Conservation (phyloP, 2,888 invertebrate species). For the Ptilodon capucinus region DNA sequence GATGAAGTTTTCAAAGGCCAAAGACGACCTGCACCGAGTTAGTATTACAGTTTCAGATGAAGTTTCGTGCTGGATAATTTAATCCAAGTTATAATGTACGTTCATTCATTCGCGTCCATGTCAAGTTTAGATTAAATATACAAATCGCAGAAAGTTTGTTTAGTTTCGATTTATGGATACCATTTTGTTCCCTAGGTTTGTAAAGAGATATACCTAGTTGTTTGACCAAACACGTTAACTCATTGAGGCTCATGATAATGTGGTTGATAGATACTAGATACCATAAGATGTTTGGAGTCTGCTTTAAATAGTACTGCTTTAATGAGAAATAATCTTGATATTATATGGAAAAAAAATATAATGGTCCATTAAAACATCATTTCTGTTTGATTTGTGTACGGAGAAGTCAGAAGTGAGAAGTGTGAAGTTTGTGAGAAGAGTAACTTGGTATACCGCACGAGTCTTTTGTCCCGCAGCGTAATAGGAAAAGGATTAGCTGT, state of each 20-base stretch:
- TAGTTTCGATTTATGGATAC: too few relatives aligned
- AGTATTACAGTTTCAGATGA: not conserved
- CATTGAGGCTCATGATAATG: too few relatives aligned
- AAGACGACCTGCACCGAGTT: not conserved
- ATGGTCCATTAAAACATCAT: not conserved
- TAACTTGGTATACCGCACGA: not conserved
- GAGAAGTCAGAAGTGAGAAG: not conserved
- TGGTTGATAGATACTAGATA: too few relatives aligned
- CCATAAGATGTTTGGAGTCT: too few relatives aligned
- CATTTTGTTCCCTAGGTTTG: too few relatives aligned
- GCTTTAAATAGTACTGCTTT: too few relatives aligned
- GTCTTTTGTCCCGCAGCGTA: constrained; percentile 5
- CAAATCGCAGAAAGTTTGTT: too few relatives aligned
- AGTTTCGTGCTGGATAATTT: not conserved
- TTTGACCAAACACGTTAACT: too few relatives aligned
- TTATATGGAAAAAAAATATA: not conserved
- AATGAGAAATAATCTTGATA: too few relatives aligned
- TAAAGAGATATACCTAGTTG: too few relatives aligned
- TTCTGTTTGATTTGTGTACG: not conserved
- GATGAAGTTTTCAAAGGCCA: not conserved
- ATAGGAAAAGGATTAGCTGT: constrained; percentile 14
- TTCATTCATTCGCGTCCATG: too few relatives aligned
- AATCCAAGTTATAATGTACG: not conserved
- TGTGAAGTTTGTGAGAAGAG: too few relatives aligned
- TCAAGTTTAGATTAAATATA: not conserved